Conservation (phyloP, 1,140 invertebrate genomes). For the Spodoptera frugiperda region DNA sequence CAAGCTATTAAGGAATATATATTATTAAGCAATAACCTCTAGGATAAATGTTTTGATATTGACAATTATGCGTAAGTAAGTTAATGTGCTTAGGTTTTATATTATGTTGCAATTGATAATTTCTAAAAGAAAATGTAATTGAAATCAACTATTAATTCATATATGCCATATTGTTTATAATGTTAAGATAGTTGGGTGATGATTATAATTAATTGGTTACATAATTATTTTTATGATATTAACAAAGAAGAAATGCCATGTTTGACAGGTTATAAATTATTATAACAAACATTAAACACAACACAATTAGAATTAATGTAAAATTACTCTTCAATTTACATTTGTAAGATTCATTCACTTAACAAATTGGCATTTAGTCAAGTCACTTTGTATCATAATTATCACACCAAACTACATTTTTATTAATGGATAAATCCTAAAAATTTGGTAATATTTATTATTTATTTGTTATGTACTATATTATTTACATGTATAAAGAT, state of each 20-base stretch:
- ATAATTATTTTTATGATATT: constrained; percentile 66
- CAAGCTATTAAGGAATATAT: constrained; percentile 80
- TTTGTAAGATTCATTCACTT: constrained; percentile 65
- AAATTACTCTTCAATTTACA: constrained; percentile 66
- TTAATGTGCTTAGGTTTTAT: constrained; percentile 83
- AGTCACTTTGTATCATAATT: constrained; percentile 80
- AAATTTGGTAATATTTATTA: constrained; percentile 85
- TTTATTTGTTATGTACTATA: constrained; percentile 86
- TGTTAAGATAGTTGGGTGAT: constrained; percentile 79
- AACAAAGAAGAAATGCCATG: constrained; percentile 71
- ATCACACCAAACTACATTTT: constrained; percentile 82
- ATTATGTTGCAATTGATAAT: constrained; percentile 82
- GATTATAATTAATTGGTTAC: constrained; percentile 70
- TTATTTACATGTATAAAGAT: constrained; percentile 86
- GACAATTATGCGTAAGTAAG: constrained; percentile 83
- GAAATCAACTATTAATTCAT: constrained; percentile 80
- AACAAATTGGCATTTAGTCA: constrained; percentile 80
- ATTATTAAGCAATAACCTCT: constrained; percentile 85
- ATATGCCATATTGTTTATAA: constrained; percentile 85
- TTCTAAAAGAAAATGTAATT: constrained; percentile 82
- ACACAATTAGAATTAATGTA: constrained; percentile 70
- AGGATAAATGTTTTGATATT: constrained; percentile 86
- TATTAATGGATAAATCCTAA: constrained; percentile 80
- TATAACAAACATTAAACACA: constrained; percentile 59
- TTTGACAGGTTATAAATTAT: constrained; percentile 60